Conservation (phyloP, 2,888 invertebrate species). For the Tanytarsus gracilentus region DNA sequence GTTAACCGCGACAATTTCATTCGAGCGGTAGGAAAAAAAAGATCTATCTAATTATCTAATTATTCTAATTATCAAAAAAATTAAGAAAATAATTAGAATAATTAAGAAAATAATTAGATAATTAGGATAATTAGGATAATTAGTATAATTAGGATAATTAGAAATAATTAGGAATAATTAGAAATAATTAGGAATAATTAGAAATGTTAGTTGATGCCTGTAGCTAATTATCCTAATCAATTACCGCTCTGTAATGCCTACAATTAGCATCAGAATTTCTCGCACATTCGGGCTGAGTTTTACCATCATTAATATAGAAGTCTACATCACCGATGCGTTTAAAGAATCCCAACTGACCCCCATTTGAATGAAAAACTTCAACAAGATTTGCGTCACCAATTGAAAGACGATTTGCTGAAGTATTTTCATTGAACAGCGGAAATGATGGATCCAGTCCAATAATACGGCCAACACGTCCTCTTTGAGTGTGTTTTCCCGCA, state of each 20-base stretch:
- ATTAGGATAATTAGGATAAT: too few species aligned
- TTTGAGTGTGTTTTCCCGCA: conserved; percentile 15
- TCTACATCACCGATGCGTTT: conserved; percentile 14
- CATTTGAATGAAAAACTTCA: conserved; percentile 27
- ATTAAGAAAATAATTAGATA: too few species aligned
- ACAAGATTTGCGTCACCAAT: conserved; percentile 18
- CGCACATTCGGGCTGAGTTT: conserved; percentile 2
- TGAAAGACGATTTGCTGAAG: not conserved
- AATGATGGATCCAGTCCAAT: conserved; percentile 10
- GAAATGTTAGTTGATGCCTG: too few species aligned
- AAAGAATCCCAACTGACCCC: conserved; percentile 15
- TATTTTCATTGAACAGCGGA: conserved; percentile 2
- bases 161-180: too few species aligned
- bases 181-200: too few species aligned
- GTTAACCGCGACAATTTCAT: too few species aligned
- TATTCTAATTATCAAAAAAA: too few species aligned
- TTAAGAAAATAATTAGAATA: too few species aligned
- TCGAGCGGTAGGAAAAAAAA: too few species aligned
- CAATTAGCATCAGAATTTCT: not conserved
- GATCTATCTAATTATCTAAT: too few species aligned
- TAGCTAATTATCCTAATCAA: too few species aligned
- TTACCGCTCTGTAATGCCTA: conserved; percentile 15
- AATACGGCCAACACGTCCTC: not conserved
- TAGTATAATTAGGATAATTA: too few species aligned
- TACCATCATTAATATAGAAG: conserved; percentile 14